These are phyloP conservation scores for Homarus gammarus DNA, from an alignment of 2,888 invertebrate species.

Conservation along the genomic window DNA sequence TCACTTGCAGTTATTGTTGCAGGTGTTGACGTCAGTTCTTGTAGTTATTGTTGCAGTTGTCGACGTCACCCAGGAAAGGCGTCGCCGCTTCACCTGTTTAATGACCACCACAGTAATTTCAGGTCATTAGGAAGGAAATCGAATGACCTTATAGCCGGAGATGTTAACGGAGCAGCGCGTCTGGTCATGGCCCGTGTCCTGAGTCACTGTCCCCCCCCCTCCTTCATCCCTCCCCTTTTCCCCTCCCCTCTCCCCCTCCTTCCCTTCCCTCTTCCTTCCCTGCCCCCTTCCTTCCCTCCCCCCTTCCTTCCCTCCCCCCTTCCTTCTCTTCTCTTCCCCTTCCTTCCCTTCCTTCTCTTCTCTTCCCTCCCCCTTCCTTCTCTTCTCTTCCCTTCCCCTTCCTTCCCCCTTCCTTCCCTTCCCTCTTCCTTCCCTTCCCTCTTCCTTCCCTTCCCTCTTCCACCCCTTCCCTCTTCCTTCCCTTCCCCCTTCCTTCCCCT, in stretches of 20 bases:
- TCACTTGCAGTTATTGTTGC: too few species aligned
- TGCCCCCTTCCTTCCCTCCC: slow-evolving; percentile 12
- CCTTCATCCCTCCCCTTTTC: too few species aligned
- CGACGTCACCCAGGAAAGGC: too few species aligned
- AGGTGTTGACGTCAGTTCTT: too few species aligned
- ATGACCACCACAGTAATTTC: too few species aligned
- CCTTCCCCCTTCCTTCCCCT: slow-evolving; percentile 6
- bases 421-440: slow-evolving; percentile 9
- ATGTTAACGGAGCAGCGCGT: too few species aligned
- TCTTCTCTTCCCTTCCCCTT: background rate
- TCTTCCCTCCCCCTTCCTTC: background rate
- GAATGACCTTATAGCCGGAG: too few species aligned
- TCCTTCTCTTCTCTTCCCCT: slow-evolving; percentile 19
- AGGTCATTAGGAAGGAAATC: too few species aligned
- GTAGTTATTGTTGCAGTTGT: too few species aligned
- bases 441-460: background rate
- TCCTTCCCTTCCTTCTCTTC: slow-evolving; percentile 17
- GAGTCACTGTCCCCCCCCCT: too few species aligned
- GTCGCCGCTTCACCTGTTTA: too few species aligned
- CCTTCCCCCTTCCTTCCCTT: slow-evolving; percentile 14
- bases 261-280: slow-evolving; percentile 1
- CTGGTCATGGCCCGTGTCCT: too few species aligned
- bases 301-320: slow-evolving; percentile 13
- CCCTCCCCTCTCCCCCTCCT: background rate
- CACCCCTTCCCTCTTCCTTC: background rate